Evolutionary conservation across 2,797 vertebrate genomes (phyloP).

Genomic region (Rhinatrema bivittatum): DNA sequence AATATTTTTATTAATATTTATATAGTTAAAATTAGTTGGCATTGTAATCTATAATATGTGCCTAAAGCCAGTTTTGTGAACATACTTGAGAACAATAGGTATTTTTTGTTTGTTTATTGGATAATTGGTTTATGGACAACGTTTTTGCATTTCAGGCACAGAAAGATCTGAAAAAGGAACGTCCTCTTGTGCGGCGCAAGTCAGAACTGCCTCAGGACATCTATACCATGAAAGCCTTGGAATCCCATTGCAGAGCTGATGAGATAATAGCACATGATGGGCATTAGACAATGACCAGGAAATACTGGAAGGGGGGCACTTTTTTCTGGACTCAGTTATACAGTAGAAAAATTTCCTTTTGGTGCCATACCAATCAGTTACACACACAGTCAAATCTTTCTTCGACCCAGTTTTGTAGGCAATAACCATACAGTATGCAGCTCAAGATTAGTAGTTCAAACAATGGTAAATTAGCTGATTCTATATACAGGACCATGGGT

Average conservation of each 20-base stretch:
- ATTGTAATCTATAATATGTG: too few species aligned
- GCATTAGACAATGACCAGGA: conserved; percentile 70
- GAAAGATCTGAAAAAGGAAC: conserved; percentile 84
- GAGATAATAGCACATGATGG: conserved; percentile 85
- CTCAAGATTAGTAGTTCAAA: conserved; percentile 75
- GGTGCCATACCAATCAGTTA: conserved; percentile 82
- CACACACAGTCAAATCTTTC: conserved; percentile 61
- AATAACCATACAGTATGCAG: conserved; percentile 58
- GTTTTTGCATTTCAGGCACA: conserved; percentile 63
- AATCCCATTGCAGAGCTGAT: conserved; percentile 86
- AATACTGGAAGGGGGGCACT: conserved; percentile 38
- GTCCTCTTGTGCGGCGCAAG: conserved; percentile 83
- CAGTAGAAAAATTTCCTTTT: conserved; percentile 62
- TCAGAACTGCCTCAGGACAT: conserved; percentile 98
- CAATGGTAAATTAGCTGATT: conserved; percentile 70
- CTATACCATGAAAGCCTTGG: conserved; percentile 97
- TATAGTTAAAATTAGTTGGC: too few species aligned
- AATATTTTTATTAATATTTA: too few species aligned
- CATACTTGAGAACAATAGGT: too few species aligned
- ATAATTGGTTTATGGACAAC: too few species aligned
- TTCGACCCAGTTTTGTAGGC: conserved; percentile 61
- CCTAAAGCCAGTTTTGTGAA: too few species aligned
- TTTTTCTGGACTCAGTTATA: conserved; percentile 57
- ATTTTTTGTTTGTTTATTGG: too few species aligned
- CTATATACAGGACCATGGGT: conserved; percentile 32